Evolutionary conservation across 2,113 vertebrate species (phyloP), one percentile per base, ranked within the genome.

Genomic region (Eublepharis macularius): DNA sequence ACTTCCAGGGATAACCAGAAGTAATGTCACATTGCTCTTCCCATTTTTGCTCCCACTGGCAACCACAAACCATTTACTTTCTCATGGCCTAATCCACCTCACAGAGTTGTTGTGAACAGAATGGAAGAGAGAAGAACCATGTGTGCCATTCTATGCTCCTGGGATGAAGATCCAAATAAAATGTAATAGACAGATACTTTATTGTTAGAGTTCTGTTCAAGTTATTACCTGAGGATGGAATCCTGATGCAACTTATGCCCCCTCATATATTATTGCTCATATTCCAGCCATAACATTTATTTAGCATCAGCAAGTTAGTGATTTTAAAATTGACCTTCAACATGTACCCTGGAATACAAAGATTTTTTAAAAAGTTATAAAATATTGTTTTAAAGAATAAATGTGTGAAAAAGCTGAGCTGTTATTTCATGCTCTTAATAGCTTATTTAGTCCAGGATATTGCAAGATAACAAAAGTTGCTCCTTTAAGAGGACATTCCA

Each of bases 391-490:
- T 63, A 63, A 66, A 51, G 16, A 72, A 49, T 9, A 41, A 51
- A 69, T 26, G 19, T 69, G 47, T 21, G 41, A 36, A 73, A 85
- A 45, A 73, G 24, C 4, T 65, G 41, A 34, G 6, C 32, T 47
- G 57, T 12, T 36, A 34, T 43, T 45, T 75, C 29, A 34, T 75
- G 60, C 54, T 79, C 63, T 65, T 65, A 80, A 86, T 63, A 86
- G 74, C 69, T 63, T 60, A 19, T 69, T 79, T 90, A 80, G 79
- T 43, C n/a, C 76, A 73, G 32, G 49, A 36, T 65, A 36, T 12
- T 63, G 54, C 69, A 74, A 80, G 68, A 47, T 86, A 74, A 87
- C 69, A 76, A 93, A 92, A 94, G 88, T 84, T 84, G 82, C 70
- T 90, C 90, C 81, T 89, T 65, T 47, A 69, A 82, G 36, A 89